Percentiles rank a stretch among this genome's conserved stretches.
phyloP scores from a whole-genome alignment of 2,797 vertebrate species.

The Tauraco hartlaubi region DNA sequence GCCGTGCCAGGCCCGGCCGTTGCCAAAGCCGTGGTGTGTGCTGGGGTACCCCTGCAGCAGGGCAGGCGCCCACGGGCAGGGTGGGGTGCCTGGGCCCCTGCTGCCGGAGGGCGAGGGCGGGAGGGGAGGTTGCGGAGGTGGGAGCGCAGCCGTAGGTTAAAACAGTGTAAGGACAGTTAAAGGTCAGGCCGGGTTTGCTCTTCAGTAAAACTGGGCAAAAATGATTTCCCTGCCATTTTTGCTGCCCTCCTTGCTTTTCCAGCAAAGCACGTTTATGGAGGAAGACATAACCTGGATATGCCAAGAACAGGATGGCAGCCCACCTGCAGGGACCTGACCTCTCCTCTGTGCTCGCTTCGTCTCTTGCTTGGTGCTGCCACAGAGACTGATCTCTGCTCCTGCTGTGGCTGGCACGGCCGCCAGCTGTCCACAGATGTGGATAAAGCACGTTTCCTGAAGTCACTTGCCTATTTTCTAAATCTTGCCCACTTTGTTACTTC shows the following conservation, averaged over 20 bases:
- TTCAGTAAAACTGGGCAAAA: not conserved
- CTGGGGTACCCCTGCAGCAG: not conserved
- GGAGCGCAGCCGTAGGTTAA: not conserved
- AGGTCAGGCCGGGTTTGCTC: not conserved
- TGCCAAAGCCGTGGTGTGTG: not conserved
- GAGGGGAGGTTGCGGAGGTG: not conserved
- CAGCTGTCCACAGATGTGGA: not conserved
- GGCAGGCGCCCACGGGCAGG: fast-evolving
- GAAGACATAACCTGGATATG: not conserved
- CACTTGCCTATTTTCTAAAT: not conserved
- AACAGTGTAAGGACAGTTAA: not conserved
- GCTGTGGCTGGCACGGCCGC: not conserved
- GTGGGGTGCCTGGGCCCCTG: not conserved
- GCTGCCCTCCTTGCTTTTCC: not conserved
- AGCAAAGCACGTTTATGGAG: not conserved
- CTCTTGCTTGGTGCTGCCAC: not conserved
- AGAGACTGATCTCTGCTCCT: not conserved
- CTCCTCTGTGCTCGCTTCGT: not conserved
- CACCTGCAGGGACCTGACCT: not conserved
- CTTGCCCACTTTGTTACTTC: not conserved
- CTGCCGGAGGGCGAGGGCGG: not conserved
- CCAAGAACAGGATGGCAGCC: not conserved
- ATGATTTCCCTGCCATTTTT: not conserved
- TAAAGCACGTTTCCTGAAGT: not conserved
- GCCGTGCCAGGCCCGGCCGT: not conserved